phyloP scores from a whole-genome alignment of 92 coral and sea anemone genomes.

The Umimayanthus chanpuru region DNA sequence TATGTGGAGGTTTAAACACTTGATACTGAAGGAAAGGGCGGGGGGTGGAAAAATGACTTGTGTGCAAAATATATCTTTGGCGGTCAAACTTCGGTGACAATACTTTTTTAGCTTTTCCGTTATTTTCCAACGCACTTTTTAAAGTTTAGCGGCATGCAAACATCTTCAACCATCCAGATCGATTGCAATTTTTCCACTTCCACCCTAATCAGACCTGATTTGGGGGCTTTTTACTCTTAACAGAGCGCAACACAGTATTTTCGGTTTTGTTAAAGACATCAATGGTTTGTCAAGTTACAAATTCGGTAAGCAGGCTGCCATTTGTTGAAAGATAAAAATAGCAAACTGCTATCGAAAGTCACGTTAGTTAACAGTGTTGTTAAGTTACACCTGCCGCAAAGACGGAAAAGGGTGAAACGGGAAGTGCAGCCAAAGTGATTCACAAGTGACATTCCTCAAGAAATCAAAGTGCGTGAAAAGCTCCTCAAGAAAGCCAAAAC shows the following conservation, averaged over 20 bases:
- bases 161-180: not conserved
- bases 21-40: not conserved
- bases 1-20: not conserved
- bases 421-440: conserved; percentile 37
- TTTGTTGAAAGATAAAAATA: conserved; percentile 4
- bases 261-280: conserved; percentile 4
- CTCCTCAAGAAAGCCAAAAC: conserved; percentile 34
- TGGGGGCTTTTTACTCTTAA: conserved; percentile 8
- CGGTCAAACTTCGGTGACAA: conserved; percentile 5
- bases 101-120: not conserved
- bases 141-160: not conserved
- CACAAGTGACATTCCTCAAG: conserved; percentile 21
- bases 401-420: conserved; percentile 42
- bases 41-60: conserved; percentile 1
- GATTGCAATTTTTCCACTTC: not conserved
- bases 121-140: not conserved
- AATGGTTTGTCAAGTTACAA: not conserved
- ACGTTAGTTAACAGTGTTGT: conserved; percentile 40
- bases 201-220: conserved; percentile 4
- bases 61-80: not conserved
- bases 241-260: conserved; percentile 9
- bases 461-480: conserved; percentile 31
- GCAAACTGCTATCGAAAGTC: conserved; percentile 8
- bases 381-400: conserved; percentile 40
- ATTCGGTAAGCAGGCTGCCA: conserved; percentile 1